Base-by-base conservation (phyloP, 2,113 vertebrate species). In the Myotis lucifugus region DNA sequence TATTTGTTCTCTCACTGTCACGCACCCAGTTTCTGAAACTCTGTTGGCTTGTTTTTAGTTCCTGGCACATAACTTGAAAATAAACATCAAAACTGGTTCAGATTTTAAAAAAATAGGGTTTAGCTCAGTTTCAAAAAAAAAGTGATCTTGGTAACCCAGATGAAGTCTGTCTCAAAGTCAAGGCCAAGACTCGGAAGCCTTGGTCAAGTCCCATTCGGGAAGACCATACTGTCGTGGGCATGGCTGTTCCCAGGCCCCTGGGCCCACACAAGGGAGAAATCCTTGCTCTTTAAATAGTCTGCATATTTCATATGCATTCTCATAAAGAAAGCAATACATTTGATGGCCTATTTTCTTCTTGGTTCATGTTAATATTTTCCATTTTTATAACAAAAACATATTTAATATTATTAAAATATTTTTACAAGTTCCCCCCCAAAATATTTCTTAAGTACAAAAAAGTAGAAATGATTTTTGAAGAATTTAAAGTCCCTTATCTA, bases 381-480 rank as follows among this genome's bases (percentile, higher is more conserved):
- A 78, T 79, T 66, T 87, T 88, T 67, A 23, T 72, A 91, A 52
- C 29, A 19, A 69, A 69, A 15, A 85, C 25, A 69, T 50, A 42
- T 82, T 76, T 73, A 73, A 40, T 79, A 70, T 84, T 87, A 76
- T 83, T 83, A 54, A 74, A 78, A 85, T n/a, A 48, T 61, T 78
- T 69, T 74, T 79, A 25, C n/a, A 73, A 94, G 79, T 78, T 85
- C 37, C 13, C 34, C 81, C 81, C 87, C 50, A n/a, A n/a, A 77
- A 54, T 66, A 64, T 84, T 79, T 89, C 23, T 92, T 92, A 78
- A 90, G 69, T 50, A 40, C 10, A 79, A 54, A 78, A 93, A 90
- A 96, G 42, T 85, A 79, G 32, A 96, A 85, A 70, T 52, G 23
- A 84, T 64, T 90, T 92, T 91, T 77, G 54, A 86, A 90, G 34